These are phyloP conservation scores for Ashinkailepas kermadecensis DNA, from an alignment of 2,888 invertebrate genomes.

Conservation along the genomic window DNA sequence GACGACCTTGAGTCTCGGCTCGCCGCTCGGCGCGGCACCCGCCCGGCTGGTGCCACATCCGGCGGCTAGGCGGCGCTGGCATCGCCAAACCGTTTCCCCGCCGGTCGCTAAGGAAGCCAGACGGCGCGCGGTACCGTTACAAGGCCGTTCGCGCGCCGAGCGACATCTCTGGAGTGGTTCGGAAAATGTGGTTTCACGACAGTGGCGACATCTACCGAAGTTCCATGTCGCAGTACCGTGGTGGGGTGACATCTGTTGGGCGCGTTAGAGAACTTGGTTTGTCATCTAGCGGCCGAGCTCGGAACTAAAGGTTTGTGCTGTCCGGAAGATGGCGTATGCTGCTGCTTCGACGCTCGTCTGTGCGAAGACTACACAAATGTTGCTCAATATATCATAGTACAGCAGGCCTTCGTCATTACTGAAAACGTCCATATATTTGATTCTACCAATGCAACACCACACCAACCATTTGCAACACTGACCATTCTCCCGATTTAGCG, in stretches of 20 bases:
- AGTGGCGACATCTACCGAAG: not conserved
- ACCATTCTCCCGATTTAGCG: too few relatives aligned
- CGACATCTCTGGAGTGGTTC: not conserved
- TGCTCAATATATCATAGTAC: too few relatives aligned
- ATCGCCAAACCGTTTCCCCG: not conserved
- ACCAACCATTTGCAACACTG: too few relatives aligned
- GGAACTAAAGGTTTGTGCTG: too few relatives aligned
- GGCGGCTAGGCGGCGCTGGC: not conserved
- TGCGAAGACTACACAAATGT: too few relatives aligned
- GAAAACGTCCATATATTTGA: too few relatives aligned
- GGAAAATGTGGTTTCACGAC: not conserved
- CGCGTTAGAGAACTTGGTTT: not conserved
- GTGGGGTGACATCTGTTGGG: not conserved
- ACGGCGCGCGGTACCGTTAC: constrained; percentile 1
- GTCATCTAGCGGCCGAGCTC: too few relatives aligned
- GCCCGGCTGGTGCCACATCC: not conserved
- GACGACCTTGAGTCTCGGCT: not conserved
- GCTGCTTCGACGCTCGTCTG: too few relatives aligned
- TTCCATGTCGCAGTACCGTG: not conserved
- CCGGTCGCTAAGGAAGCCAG: constrained; percentile 11
- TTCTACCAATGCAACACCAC: too few relatives aligned
- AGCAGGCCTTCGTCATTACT: too few relatives aligned
- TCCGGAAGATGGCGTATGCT: too few relatives aligned
- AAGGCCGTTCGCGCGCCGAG: not conserved
- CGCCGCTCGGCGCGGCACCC: not conserved